Conservation (phyloP, 2,113 vertebrate species). For the Alouatta palliata region DNA sequence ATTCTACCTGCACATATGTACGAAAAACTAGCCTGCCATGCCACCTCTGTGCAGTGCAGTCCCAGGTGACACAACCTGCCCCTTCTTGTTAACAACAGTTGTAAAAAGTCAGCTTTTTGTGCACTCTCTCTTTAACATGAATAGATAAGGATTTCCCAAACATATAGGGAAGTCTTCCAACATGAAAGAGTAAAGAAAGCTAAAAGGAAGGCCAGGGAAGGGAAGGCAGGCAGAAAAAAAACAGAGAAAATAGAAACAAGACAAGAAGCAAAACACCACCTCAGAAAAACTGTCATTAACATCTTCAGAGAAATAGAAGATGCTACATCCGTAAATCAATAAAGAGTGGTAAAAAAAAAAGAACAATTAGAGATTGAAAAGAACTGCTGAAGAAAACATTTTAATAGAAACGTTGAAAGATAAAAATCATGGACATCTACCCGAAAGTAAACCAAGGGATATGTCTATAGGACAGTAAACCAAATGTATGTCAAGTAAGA, state of each 20-base stretch:
- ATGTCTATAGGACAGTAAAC: background rate
- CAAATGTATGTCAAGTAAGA: background rate
- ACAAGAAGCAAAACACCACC: background rate
- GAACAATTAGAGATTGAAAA: background rate
- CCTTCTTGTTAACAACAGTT: background rate
- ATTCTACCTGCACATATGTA: background rate
- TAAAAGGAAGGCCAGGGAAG: background rate
- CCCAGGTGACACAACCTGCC: background rate
- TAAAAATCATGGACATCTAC: background rate
- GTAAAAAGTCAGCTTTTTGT: background rate
- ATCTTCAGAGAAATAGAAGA: background rate
- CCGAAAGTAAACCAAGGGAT: background rate
- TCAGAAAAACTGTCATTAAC: background rate
- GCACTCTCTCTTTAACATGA: background rate
- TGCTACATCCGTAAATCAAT: background rate
- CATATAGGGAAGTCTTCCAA: background rate
- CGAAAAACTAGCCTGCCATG: too few relatives aligned
- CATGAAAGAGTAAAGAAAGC: background rate
- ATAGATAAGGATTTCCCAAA: background rate
- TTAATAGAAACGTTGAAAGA: background rate
- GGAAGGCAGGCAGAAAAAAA: background rate
- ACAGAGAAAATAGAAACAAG: background rate
- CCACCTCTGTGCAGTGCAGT: background rate
- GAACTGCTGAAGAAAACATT: background rate
- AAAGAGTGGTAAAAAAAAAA: background rate